These are phyloP conservation scores for Podarcis cretensis DNA, from an alignment of 2,113 vertebrate species.

Conservation along the genomic window DNA sequence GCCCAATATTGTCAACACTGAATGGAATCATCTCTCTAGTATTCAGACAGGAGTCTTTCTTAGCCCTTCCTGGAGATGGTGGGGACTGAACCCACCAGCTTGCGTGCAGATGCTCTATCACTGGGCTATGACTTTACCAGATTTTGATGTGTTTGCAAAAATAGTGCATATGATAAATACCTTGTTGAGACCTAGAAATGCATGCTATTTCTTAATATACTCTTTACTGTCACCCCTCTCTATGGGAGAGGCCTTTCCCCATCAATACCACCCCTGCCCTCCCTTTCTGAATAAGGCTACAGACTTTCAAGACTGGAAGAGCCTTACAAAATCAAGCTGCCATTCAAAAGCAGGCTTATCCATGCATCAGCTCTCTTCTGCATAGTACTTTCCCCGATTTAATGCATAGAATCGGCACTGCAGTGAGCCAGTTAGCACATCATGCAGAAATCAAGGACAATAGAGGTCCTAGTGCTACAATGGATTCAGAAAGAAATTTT, in stretches of 20 bases:
- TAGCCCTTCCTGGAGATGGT: too few relatives aligned
- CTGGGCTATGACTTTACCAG: background rate
- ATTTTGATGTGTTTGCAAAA: background rate
- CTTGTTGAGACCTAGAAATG: background rate
- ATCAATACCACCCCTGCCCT: background rate
- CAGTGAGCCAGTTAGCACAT: background rate
- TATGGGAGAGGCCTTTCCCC: background rate
- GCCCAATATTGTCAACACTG: too few relatives aligned
- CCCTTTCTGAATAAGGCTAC: background rate
- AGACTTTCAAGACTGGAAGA: background rate
- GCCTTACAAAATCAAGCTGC: background rate
- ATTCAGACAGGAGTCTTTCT: too few relatives aligned
- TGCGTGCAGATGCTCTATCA: too few relatives aligned
- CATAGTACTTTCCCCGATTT: background rate
- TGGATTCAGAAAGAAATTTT: slow-evolving; percentile 30
- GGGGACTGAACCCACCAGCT: too few relatives aligned
- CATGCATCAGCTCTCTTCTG: background rate
- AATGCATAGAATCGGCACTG: background rate
- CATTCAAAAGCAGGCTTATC: background rate
- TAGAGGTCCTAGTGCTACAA: background rate
- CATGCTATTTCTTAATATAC: background rate
- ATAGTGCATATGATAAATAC: background rate
- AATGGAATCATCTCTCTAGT: too few relatives aligned
- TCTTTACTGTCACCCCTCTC: background rate
- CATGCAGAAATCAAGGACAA: background rate